Conservation (phyloP, 2,888 invertebrate species). For the Orgyia antiqua region DNA sequence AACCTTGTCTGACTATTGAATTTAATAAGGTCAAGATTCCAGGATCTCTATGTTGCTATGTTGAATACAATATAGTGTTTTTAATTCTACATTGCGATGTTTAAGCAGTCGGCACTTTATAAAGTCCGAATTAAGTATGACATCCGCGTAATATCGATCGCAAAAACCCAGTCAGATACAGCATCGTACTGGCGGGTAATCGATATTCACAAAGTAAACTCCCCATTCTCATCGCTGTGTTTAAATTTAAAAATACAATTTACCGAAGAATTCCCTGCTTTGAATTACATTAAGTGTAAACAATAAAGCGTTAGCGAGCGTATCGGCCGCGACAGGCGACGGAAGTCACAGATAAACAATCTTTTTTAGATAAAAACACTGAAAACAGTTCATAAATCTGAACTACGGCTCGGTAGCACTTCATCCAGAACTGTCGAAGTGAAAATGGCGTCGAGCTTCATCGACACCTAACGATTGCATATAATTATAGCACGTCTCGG, state of each 20-base stretch:
- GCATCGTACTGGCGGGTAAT: conserved; percentile 50
- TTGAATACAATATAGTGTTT: too few relatives aligned
- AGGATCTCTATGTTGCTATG: too few relatives aligned
- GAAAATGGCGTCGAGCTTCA: conserved; percentile 29
- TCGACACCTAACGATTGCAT: conserved; percentile 28
- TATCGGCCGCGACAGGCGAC: conserved; percentile 71
- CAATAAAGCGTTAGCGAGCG: conserved; percentile 73
- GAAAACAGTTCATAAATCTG: conserved; percentile 72
- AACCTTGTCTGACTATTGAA: too few relatives aligned
- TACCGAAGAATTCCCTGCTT: conserved; percentile 74
- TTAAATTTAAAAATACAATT: conserved; percentile 73
- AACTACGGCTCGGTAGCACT: conserved; percentile 47
- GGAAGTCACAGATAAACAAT: conserved; percentile 76
- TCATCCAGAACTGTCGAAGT: conserved; percentile 60
- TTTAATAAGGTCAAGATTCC: too few relatives aligned
- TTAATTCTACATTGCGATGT: too few relatives aligned
- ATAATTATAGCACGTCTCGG: conserved; percentile 34
- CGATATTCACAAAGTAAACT: conserved; percentile 59
- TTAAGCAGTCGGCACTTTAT: conserved; percentile 25
- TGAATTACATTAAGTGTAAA: conserved; percentile 78
- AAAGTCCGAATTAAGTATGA: conserved; percentile 53
- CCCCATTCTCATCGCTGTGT: conserved; percentile 44
- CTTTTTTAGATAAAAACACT: conserved; percentile 74
- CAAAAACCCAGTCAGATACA: conserved; percentile 55
- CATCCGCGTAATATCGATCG: conserved; percentile 62